Conservation (phyloP, 1,140 invertebrate species). For the Ylistrum balloti region DNA sequence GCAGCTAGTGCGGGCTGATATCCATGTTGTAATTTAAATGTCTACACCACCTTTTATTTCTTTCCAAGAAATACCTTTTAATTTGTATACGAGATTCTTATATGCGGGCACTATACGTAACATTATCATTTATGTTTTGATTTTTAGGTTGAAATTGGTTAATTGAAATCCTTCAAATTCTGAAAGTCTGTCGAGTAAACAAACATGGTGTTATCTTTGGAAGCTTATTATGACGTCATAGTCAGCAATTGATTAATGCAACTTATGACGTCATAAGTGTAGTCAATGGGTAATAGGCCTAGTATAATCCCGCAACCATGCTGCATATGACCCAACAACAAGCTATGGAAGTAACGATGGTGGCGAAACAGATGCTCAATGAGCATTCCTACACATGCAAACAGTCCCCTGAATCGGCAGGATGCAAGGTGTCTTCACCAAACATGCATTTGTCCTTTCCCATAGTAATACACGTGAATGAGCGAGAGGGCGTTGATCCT, state of each 20-base stretch:
- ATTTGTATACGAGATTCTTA: no score
- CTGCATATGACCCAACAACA: not conserved
- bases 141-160: no score
- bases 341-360: not conserved
- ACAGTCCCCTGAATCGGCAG: not conserved
- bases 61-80: no score
- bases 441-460: not conserved
- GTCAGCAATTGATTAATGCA: not conserved
- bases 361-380: not conserved
- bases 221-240: not conserved
- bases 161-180: no score
- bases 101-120: no score
- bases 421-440: not conserved
- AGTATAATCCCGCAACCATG: not conserved
- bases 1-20: no score
- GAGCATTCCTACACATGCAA: not conserved
- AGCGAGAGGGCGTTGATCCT: not conserved
- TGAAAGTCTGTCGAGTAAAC: no score
- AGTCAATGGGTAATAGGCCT: not conserved
- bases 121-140: no score
- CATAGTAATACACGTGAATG: conserved; percentile 9
- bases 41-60: no score
- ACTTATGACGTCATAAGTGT: not conserved
- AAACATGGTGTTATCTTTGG: no score
- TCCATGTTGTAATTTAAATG: no score